Percentiles rank a stretch among this genome's conserved stretches.
Evolutionary conservation across 2,888 invertebrate genomes (phyloP).

Genomic region (Cyclophora albipunctata): DNA sequence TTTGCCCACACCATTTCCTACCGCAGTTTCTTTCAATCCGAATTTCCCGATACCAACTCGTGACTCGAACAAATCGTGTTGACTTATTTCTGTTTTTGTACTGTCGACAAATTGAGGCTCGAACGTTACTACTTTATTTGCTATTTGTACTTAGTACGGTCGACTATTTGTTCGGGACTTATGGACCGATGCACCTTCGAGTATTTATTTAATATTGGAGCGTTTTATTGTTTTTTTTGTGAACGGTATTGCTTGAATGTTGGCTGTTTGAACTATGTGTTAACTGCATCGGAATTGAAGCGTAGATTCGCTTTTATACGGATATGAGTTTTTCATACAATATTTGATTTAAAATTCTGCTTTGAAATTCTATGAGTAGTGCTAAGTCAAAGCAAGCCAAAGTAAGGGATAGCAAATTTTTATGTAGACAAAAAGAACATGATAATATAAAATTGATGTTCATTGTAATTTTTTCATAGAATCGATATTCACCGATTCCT

Average conservation of each 20-base stretch:
- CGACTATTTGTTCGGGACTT: not conserved
- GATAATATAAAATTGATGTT: no score
- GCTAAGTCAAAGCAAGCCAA: no score
- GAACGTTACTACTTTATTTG: slow-evolving; percentile 18
- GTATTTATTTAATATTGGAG: not conserved
- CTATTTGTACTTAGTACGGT: slow-evolving; percentile 8
- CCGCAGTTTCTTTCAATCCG: slow-evolving; percentile 50
- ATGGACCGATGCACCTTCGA: not conserved
- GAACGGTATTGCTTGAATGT: no score
- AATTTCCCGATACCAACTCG: slow-evolving; percentile 48
- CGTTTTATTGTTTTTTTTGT: not conserved
- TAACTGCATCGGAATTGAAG: no score
- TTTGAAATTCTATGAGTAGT: not conserved
- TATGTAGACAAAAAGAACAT: no score
- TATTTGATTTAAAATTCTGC: not conserved
- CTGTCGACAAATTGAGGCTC: slow-evolving; percentile 23
- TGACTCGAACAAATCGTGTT: slow-evolving; percentile 41
- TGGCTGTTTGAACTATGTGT: no score
- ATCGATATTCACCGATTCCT: no score
- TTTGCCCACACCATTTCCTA: slow-evolving; percentile 17
- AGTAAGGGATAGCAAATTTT: no score
- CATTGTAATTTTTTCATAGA: no score
- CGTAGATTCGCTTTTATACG: no score
- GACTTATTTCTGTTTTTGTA: slow-evolving; percentile 37
- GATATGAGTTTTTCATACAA: not conserved